Conservation (phyloP, 2,797 vertebrate genomes). For the Anguilla anguilla region DNA sequence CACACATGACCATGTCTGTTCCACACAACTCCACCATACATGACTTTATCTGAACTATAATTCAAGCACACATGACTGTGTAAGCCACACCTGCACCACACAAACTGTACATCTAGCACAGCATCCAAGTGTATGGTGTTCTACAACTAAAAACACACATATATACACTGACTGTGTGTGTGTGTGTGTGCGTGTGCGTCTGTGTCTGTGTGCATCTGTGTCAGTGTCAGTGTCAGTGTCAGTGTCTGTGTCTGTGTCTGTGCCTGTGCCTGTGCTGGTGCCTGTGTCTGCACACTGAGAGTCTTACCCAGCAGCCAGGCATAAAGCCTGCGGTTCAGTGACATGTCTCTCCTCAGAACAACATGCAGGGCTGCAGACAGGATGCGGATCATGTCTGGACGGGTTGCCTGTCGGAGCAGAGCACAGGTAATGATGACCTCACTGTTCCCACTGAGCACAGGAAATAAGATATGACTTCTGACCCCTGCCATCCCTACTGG, state of each 20-base stretch:
- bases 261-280: not conserved
- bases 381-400: conserved; percentile 95
- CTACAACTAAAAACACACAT: not conserved
- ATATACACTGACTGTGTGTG: not conserved
- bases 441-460: not conserved
- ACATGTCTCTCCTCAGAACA: conserved; percentile 98
- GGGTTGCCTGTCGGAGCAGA: conserved; percentile 81
- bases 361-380: conserved; percentile 95
- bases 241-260: conserved; percentile 3
- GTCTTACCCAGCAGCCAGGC: conserved; percentile 95
- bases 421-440: conserved; percentile 13
- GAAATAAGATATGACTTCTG: not conserved
- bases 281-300: conserved; percentile 8
- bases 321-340: conserved; percentile 95
- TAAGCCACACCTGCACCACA: not conserved
- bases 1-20: no score
- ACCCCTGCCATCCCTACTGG: not conserved
- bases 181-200: not conserved
- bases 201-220: not conserved
- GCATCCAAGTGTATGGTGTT: not conserved
- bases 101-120: not conserved
- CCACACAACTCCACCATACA: no score
- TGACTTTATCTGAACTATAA: no score
- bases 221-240: no score
- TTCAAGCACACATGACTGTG: not conserved